Evolutionary conservation across 92 coral and sea anemone genomes (phyloP).

Genomic region (Zoanthus gigantus): DNA sequence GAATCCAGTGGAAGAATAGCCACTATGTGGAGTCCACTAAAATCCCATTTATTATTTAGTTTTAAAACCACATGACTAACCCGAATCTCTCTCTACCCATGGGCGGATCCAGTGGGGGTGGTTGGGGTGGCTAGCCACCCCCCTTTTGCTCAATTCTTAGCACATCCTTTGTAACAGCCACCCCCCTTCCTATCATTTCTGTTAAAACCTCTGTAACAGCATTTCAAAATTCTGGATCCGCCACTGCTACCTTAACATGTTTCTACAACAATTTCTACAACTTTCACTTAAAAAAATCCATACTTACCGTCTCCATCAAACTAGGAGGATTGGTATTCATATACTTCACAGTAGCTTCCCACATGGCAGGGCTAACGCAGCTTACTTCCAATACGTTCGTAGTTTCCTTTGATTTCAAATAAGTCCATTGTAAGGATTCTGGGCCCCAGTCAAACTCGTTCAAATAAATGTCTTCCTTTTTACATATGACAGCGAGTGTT

Average conservation of each 20-base stretch:
- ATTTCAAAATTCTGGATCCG: conserved; percentile 4
- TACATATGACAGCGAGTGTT: conserved; percentile 36
- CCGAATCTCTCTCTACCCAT: neutral
- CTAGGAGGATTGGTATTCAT: conserved; percentile 18
- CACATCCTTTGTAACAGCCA: neutral
- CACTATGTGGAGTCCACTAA: neutral
- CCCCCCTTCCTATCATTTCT: conserved; percentile 23
- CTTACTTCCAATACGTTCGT: neutral
- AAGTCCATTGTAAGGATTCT: conserved; percentile 43
- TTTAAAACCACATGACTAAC: neutral
- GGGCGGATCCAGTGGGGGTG: conserved; percentile 1
- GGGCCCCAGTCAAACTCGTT: conserved; percentile 1
- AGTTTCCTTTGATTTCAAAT: conserved; percentile 30
- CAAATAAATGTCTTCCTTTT: neutral
- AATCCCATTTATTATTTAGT: neutral
- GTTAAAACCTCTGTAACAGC: conserved; percentile 15
- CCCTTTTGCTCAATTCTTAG: neutral
- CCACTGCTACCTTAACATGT: conserved; percentile 35
- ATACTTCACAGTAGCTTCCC: conserved; percentile 39
- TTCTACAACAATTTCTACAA: conserved; percentile 34
- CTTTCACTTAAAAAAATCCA: conserved; percentile 36
- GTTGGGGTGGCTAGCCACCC: conserved; percentile 1
- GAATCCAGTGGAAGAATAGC: neutral
- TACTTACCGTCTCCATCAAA: conserved; percentile 32
- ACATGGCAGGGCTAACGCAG: conserved; percentile 41